Base-by-base conservation (phyloP, 2,113 vertebrate genomes). In the Gopherus evgoodei region DNA sequence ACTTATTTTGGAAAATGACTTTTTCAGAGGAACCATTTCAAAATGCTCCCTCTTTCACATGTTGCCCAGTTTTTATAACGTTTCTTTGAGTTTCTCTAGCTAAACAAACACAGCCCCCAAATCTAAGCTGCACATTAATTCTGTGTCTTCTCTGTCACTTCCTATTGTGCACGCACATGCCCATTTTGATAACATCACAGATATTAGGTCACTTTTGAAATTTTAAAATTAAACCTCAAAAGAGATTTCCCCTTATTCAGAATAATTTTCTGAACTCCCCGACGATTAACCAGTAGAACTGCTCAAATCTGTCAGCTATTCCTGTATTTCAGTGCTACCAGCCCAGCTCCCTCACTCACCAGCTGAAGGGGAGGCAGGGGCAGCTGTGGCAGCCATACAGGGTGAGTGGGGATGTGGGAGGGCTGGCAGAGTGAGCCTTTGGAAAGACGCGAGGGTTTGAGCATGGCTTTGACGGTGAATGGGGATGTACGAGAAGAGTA, bases 91-190 rank as follows among this genome's bases (percentile, higher is more conserved):
- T 47, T 75, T 2, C 47, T 38, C 1, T 24, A 3, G 53, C 88
- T 62, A 3, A 0, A 0, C 52, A 38, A 3, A 11, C 3, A 8
- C 1, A 1, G 5, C 1, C 17, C 59, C 2, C 0, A 6, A 27
- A 4, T 0, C 4, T 19, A n/a, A 27, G 24, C 0, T 1, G 3
- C 0, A 0, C 35, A 22, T 29, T 21, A 9, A 5, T 31, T 3
- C 8, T 0, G 3, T 29, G 2, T n/a, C 8, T 5, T 1, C 0
- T 17, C 31, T 72, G 19, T 72, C 1, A n/a, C 4, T 0, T 3
- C 1, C n/a, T 31, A 4, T 1, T 1, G 17, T 21, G 21, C 54
- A 1, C 11, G 8, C 6, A 44, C 86, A 50, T 9, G 9, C 3
- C 47, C 35, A 0, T 2, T 11, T 11, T 35, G 9, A 6, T 19